Conservation (phyloP, 1,140 invertebrate species). For the Micrasema minimum region DNA sequence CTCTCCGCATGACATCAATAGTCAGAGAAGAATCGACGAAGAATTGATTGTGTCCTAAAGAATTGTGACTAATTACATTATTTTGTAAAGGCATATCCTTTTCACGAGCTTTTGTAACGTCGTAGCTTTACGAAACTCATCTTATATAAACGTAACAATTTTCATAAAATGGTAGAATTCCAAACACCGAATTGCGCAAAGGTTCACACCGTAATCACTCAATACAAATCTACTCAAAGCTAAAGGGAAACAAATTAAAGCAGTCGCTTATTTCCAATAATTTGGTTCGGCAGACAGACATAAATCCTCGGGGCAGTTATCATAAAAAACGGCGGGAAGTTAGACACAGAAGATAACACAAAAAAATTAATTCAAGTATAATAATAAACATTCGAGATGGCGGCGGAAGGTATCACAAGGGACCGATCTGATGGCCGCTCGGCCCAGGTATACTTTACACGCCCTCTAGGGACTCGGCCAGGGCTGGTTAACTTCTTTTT, state of each 20-base stretch:
- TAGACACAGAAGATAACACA: constrained; percentile 3
- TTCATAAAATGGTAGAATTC: background rate
- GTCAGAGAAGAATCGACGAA: background rate
- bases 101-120: no score
- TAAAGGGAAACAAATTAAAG: background rate
- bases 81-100: no score
- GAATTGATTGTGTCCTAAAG: no score
- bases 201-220: constrained; percentile 22
- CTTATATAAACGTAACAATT: background rate
- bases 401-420: constrained; percentile 18
- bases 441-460: constrained; percentile 17
- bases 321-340: constrained; percentile 26
- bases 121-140: background rate
- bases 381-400: constrained; percentile 22
- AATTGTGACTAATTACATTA: no score
- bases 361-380: constrained; percentile 22
- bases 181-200: background rate
- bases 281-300: background rate
- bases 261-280: background rate
- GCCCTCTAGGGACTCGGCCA: constrained; percentile 7
- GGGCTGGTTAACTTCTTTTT: constrained; percentile 4
- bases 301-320: constrained; percentile 3
- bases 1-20: background rate
- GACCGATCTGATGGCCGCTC: background rate
- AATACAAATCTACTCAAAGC: background rate